A percentile compares a stretch with the other conserved stretches of the same genome.
These are phyloP conservation scores for Antigone vipio DNA, from an alignment of 2,113 vertebrate genomes.

Conservation along the genomic window DNA sequence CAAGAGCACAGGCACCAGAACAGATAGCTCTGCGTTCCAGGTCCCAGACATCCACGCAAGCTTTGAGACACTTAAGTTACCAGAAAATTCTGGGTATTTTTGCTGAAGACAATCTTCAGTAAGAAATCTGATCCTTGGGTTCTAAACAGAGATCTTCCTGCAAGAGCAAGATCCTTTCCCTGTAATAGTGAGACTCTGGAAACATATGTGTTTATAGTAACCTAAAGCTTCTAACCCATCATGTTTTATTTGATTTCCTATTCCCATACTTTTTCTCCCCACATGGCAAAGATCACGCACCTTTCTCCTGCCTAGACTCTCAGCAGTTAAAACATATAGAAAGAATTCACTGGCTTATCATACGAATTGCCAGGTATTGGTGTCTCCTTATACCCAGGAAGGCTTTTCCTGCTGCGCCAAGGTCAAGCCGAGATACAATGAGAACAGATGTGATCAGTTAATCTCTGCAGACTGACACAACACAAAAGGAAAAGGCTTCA, in stretches of 20 bases:
- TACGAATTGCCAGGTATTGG: neutral
- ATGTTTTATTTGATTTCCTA: neutral
- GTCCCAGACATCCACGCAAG: neutral
- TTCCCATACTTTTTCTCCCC: neutral
- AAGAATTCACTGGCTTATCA: neutral
- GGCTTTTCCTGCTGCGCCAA: neutral
- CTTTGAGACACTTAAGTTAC: neutral
- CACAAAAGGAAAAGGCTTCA: neutral
- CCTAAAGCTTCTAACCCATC: neutral
- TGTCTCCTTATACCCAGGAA: neutral
- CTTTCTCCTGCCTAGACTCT: neutral
- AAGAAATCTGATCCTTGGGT: neutral
- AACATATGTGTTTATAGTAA: neutral
- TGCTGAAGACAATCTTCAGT: neutral
- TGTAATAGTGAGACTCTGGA: neutral
- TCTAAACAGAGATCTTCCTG: neutral
- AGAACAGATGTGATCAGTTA: neutral
- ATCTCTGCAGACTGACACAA: neutral
- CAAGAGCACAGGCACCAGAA: fast-evolving
- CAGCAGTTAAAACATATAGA: neutral
- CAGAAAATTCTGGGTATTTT: neutral
- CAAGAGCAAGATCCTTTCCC: neutral
- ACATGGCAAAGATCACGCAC: neutral
- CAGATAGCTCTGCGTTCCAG: neutral
- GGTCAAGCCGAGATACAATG: neutral